Percentiles rank a stretch among this genome's conserved stretches.
Evolutionary conservation across 2,797 vertebrate genomes (phyloP).

Genomic region (Darevskia mixta): DNA sequence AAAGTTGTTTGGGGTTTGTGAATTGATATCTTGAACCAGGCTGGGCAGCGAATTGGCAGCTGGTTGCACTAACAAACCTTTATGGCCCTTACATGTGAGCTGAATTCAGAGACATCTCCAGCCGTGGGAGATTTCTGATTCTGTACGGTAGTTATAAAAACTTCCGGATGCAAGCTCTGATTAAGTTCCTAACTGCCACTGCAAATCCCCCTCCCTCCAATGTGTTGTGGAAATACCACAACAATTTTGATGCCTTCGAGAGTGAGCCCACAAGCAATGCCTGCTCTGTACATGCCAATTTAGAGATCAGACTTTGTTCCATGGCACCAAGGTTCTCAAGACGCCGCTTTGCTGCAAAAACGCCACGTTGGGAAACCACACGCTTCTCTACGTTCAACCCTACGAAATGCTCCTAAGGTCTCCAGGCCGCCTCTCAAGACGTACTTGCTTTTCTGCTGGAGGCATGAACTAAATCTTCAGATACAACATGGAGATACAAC

Average conservation of each 20-base stretch:
- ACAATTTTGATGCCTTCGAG: not conserved
- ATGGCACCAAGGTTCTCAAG: conserved; percentile 77
- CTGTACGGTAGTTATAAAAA: not conserved
- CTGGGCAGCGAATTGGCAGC: no score
- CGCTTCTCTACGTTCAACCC: conserved; percentile 74
- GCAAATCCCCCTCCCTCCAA: no score
- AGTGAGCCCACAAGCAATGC: not conserved
- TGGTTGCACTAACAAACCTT: not conserved
- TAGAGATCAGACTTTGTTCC: conserved; percentile 65
- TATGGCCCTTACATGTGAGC: conserved; percentile 28
- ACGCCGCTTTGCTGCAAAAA: conserved; percentile 77
- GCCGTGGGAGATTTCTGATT: conserved; percentile 36
- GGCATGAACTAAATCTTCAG: conserved; percentile 70
- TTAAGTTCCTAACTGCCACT: conserved; percentile 51
- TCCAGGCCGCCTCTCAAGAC: conserved; percentile 62
- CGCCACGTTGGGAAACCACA: conserved; percentile 71
- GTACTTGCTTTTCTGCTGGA: conserved; percentile 68
- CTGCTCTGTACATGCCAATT: not conserved
- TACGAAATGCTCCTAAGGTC: conserved; percentile 70
- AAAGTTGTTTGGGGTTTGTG: no score
- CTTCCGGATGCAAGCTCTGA: conserved; percentile 62
- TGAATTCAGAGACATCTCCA: conserved; percentile 59
- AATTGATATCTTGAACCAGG: no score
- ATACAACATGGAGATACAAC: no score
- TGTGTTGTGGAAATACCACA: not conserved